Percentiles rank a stretch among this genome's conserved stretches.
Conservation (phyloP, 2,113 vertebrate genomes). For the Lasiurus cinereus region DNA sequence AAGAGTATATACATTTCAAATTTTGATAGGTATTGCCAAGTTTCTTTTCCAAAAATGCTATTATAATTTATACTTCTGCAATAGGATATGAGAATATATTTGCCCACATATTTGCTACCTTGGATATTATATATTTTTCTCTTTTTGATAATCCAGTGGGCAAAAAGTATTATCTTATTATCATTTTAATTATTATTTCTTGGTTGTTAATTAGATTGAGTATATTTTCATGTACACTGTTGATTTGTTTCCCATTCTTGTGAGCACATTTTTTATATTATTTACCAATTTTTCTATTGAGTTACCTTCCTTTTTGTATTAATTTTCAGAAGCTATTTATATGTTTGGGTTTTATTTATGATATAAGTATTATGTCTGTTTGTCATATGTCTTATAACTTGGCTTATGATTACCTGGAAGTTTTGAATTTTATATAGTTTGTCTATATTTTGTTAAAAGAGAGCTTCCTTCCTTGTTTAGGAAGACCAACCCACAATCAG, state of each 20-base stretch:
- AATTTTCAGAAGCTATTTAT: neutral
- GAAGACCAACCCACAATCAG: neutral
- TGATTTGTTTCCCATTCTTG: neutral
- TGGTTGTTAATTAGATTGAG: neutral
- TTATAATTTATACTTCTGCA: neutral
- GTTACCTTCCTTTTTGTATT: neutral
- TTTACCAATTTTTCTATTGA: neutral
- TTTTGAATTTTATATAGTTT: neutral
- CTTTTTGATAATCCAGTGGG: neutral
- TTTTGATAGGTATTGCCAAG: neutral
- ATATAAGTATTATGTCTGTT: neutral
- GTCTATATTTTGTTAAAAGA: neutral
- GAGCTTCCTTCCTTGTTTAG: neutral
- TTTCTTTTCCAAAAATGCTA: neutral
- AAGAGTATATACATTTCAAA: neutral
- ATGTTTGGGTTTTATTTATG: conserved; percentile 20
- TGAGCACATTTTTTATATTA: neutral
- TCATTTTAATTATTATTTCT: conserved; percentile 26
- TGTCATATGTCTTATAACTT: conserved; percentile 16
- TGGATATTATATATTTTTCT: neutral
- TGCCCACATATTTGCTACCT: neutral
- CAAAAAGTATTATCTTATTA: neutral
- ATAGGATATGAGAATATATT: neutral
- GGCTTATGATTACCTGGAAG: conserved; percentile 14
- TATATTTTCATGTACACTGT: neutral